These are phyloP conservation scores for Ophiothrix spiculata DNA, from an alignment of 35 echinoderm and acorn worm genomes.

Conservation along the genomic window DNA sequence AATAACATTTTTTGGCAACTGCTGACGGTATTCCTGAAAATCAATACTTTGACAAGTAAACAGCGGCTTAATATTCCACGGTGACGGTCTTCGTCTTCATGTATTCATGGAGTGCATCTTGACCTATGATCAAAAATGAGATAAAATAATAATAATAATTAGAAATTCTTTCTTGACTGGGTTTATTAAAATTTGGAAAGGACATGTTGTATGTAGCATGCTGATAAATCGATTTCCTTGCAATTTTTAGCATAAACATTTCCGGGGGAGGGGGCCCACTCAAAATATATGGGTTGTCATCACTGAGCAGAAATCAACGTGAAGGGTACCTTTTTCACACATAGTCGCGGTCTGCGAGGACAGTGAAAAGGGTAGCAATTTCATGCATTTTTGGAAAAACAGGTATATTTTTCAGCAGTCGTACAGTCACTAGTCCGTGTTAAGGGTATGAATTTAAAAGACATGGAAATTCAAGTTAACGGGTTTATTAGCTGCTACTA, in stretches of 20 bases:
- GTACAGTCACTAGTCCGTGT: too few species aligned
- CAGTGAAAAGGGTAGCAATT: too few species aligned
- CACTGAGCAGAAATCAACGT: too few species aligned
- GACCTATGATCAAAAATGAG: slow-evolving; percentile 48
- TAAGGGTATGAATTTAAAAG: too few species aligned
- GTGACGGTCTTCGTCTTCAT: slow-evolving; percentile 94
- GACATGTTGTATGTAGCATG: not conserved
- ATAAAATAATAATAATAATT: not conserved
- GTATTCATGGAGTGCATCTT: slow-evolving; percentile 94
- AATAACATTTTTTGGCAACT: too few species aligned
- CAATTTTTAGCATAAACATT: not conserved
- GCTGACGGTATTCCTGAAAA: too few species aligned
- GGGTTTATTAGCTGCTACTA: not conserved
- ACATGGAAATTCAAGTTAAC: too few species aligned
- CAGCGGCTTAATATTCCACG: slow-evolving; percentile 77
- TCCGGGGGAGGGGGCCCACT: not conserved
- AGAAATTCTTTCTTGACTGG: not conserved
- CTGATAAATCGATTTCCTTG: not conserved
- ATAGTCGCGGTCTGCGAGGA: too few species aligned
- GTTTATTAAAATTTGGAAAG: not conserved
- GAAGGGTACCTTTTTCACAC: too few species aligned
- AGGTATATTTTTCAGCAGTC: too few species aligned
- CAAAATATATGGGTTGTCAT: not conserved
- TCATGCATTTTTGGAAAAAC: too few species aligned
- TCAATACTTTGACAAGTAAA: too few species aligned